Percentiles rank a stretch among this genome's conserved stretches.
These are phyloP conservation scores for Drosophila sechellia DNA, from an alignment of 1,140 invertebrate species.

Conservation along the genomic window DNA sequence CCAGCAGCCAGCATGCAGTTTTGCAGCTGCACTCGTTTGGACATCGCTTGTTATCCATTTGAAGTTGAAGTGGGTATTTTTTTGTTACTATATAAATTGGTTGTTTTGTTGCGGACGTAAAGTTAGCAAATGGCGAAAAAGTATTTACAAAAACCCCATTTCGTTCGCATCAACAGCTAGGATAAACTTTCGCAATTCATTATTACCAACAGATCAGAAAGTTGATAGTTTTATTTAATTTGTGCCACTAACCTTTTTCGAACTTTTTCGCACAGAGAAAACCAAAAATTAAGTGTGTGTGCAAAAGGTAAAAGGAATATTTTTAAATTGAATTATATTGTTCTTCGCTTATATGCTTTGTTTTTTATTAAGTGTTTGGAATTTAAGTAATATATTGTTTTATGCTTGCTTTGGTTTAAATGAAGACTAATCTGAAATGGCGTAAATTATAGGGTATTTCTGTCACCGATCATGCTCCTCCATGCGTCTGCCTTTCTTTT, in stretches of 20 bases:
- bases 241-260: not conserved
- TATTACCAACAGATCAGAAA: not conserved
- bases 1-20: not conserved
- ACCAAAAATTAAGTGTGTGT: not conserved
- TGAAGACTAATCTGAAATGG: too few species aligned
- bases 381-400: too few species aligned
- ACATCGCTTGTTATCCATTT: conserved; percentile 16
- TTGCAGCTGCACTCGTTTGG: conserved; percentile 9
- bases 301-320: too few species aligned
- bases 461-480: not conserved
- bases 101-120: conserved; percentile 9
- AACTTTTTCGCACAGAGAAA: not conserved
- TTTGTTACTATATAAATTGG: conserved; percentile 1
- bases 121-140: conserved; percentile 3
- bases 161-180: not conserved
- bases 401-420: too few species aligned
- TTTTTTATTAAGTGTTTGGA: too few species aligned
- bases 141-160: not conserved
- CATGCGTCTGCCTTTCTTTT: not conserved
- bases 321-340: too few species aligned
- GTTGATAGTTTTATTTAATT: conserved; percentile 6
- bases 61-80: not conserved
- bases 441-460: not conserved
- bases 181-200: conserved; percentile 4
- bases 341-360: not conserved